A percentile compares a stretch with the other conserved stretches of the same genome.
Evolutionary conservation across 2,113 vertebrate genomes (phyloP).

Genomic region (Mastomys coucha): DNA sequence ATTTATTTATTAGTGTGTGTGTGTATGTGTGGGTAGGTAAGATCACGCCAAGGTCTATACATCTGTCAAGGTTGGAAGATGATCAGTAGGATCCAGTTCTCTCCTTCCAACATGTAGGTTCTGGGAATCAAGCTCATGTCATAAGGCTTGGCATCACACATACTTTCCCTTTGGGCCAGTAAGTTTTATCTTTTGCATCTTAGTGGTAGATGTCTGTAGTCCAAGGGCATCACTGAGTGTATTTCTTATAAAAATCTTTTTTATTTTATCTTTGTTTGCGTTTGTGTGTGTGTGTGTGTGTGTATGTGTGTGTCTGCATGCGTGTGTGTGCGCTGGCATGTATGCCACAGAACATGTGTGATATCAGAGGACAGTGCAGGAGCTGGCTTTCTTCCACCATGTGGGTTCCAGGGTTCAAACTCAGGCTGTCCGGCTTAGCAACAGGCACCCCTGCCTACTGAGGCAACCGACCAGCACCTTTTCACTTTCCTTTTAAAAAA

Average conservation of each 20-base stretch:
- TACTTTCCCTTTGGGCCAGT: neutral
- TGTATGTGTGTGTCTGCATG: neutral
- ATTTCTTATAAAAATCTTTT: constrained; percentile 5
- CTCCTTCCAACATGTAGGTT: too few relatives aligned
- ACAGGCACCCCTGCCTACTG: neutral
- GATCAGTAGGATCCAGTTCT: neutral
- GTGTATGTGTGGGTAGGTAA: neutral
- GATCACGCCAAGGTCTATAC: too few relatives aligned
- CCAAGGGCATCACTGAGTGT: neutral
- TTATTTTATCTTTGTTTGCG: neutral
- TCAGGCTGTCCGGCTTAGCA: neutral
- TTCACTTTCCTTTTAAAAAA: neutral
- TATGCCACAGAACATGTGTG: neutral
- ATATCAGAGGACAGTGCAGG: neutral
- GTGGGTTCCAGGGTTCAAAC: neutral
- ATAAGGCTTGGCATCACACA: neutral
- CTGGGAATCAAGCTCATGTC: neutral
- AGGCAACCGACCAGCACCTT: neutral
- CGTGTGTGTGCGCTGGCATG: too few relatives aligned
- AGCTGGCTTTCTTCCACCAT: neutral
- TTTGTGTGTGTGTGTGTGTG: neutral
- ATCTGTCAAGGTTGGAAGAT: neutral
- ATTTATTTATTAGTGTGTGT: neutral
- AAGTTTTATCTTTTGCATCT: neutral
- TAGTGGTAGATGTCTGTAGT: neutral